Evolutionary conservation across 2,113 vertebrate genomes (phyloP).

Genomic region (Thinocorus orbignyianus): DNA sequence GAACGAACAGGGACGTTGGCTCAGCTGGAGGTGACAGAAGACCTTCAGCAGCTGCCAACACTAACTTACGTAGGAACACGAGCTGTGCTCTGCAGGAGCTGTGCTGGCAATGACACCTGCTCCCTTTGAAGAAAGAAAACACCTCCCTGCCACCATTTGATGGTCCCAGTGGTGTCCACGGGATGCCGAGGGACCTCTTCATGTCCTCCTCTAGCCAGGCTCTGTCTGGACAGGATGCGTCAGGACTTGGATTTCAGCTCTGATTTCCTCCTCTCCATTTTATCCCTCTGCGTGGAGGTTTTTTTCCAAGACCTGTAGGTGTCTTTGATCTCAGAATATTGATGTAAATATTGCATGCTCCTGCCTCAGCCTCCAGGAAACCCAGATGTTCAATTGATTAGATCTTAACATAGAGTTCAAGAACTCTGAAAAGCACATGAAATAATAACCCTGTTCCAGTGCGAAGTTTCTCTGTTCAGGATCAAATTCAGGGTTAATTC

Average conservation of each 20-base stretch:
- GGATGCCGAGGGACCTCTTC: neutral
- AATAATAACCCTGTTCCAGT: constrained; percentile 69
- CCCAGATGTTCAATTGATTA: constrained; percentile 44
- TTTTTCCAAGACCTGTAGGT: neutral
- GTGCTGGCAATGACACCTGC: neutral
- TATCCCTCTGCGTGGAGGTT: neutral
- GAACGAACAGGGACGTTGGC: neutral
- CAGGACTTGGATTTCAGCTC: neutral
- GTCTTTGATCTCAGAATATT: constrained; percentile 38
- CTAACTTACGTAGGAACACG: rapidly evolving
- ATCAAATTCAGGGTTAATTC: constrained; percentile 27
- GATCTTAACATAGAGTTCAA: constrained; percentile 22
- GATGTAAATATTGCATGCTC: constrained; percentile 48
- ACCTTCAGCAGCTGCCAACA: neutral
- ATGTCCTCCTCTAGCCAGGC: neutral
- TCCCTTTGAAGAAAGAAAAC: neutral
- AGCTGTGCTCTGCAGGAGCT: neutral
- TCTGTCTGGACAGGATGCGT: neutral
- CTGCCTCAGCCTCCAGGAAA: constrained; percentile 22
- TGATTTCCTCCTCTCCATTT: neutral
- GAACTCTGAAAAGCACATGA: constrained; percentile 54
- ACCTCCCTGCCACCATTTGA: neutral
- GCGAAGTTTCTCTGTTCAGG: constrained; percentile 25
- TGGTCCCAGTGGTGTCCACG: neutral
- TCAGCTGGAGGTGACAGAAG: neutral